phyloP scores from a whole-genome alignment of 2,797 vertebrate species.

The Microcaecilia unicolor region DNA sequence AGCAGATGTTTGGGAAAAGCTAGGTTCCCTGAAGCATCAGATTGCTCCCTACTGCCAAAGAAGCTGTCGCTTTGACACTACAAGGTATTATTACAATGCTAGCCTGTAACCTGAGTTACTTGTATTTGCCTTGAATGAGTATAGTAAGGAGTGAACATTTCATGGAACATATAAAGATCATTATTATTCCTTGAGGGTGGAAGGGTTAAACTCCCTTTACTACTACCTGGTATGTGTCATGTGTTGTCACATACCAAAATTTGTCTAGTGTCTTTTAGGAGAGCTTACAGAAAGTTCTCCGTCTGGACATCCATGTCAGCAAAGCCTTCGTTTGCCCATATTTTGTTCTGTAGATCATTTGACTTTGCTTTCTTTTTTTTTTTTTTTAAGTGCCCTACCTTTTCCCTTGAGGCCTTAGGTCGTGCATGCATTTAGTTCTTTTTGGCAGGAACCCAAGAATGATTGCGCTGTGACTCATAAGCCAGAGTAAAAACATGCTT shows the following conservation, averaged over 20 bases:
- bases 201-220: slow-evolving; percentile 6
- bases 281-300: not conserved
- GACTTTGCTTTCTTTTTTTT: slow-evolving; percentile 24
- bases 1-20: slow-evolving; percentile 16
- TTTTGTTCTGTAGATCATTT: slow-evolving; percentile 35
- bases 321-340: slow-evolving; percentile 4
- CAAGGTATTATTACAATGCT: slow-evolving; percentile 14
- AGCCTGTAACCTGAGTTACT: not conserved
- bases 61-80: not conserved
- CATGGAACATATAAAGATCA: not conserved
- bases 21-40: not conserved
- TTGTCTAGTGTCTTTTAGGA: slow-evolving; percentile 8
- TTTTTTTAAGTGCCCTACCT: slow-evolving; percentile 5
- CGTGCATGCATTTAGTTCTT: slow-evolving; percentile 26
- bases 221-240: slow-evolving; percentile 18
- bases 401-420: slow-evolving; percentile 26
- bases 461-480: slow-evolving; percentile 14
- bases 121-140: not conserved
- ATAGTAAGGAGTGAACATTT: not conserved
- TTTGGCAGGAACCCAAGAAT: slow-evolving; percentile 36
- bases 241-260: not conserved
- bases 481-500: slow-evolving; percentile 18
- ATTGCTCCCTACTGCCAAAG: not conserved
- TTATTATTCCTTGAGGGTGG: slow-evolving; percentile 8
- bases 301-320: too few relatives aligned